Evolutionary conservation across 2,888 invertebrate genomes (phyloP).

Genomic region (Lasioglossum villosulum): DNA sequence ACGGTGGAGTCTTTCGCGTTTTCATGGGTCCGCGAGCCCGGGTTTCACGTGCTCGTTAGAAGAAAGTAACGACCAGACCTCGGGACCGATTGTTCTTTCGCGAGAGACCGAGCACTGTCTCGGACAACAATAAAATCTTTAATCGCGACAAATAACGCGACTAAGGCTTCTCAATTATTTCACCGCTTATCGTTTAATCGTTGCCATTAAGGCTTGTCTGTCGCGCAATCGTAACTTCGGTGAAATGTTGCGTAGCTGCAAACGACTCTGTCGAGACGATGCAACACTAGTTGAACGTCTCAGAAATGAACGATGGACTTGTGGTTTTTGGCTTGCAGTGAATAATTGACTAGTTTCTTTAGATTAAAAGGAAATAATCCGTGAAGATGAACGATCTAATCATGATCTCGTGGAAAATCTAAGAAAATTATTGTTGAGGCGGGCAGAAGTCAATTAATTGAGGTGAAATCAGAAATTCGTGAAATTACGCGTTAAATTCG

Average conservation of each 20-base stretch:
- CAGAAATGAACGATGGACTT: too few species aligned
- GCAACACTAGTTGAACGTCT: too few species aligned
- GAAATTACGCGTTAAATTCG: background rate
- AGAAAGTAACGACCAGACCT: constrained; percentile 40
- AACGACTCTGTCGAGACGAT: too few species aligned
- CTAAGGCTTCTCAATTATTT: too few species aligned
- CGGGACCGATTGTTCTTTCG: constrained; percentile 32
- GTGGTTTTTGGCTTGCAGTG: too few species aligned
- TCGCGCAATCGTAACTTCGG: background rate
- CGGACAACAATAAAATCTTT: constrained; percentile 23
- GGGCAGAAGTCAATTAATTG: background rate
- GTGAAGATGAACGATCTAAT: too few species aligned
- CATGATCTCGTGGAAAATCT: background rate
- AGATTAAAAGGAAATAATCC: too few species aligned
- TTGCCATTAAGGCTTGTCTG: background rate
- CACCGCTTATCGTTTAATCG: background rate
- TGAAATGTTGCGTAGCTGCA: background rate
- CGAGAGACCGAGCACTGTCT: constrained; percentile 26
- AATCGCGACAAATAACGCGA: constrained; percentile 11
- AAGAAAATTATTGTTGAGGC: background rate
- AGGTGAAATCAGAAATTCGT: background rate
- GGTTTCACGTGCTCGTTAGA: constrained; percentile 44
- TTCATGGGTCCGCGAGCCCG: constrained; percentile 33
- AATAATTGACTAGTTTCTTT: background rate
- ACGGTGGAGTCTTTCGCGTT: constrained; percentile 49